Evolutionary conservation across 2,888 invertebrate genomes (phyloP).

Genomic region (Branchinecta sandiegonensis): DNA sequence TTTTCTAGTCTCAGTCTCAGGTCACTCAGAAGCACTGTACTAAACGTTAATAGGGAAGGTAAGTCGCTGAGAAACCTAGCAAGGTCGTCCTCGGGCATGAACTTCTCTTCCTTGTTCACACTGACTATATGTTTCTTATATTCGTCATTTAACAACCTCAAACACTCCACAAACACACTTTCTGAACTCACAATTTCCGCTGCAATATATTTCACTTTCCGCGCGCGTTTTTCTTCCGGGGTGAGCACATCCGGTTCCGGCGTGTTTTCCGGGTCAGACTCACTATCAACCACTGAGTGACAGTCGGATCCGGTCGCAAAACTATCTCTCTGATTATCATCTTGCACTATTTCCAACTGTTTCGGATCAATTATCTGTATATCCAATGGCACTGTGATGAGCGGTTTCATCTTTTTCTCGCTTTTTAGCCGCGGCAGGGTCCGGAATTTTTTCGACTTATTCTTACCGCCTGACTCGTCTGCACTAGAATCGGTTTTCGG

Average conservation of each 20-base stretch:
- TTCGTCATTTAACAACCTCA: slow-evolving; percentile 40
- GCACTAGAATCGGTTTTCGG: background rate
- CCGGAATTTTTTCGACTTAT: slow-evolving; percentile 7
- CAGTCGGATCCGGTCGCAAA: slow-evolving; percentile 17
- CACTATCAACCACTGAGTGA: slow-evolving; percentile 25
- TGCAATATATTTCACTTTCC: slow-evolving; percentile 39
- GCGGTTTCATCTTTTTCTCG: background rate
- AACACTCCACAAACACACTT: slow-evolving; percentile 41
- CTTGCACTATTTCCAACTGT: slow-evolving; percentile 21
- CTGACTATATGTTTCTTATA: slow-evolving; percentile 36
- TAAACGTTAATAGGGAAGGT: slow-evolving; percentile 40
- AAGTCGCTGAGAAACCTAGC: slow-evolving; percentile 39
- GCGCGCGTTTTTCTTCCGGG: slow-evolving; percentile 28
- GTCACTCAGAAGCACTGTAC: slow-evolving; percentile 40
- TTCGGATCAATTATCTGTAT: background rate
- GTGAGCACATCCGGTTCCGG: slow-evolving; percentile 21
- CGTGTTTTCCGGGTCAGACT: slow-evolving; percentile 25
- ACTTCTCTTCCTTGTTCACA: slow-evolving; percentile 31
- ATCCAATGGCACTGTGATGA: background rate
- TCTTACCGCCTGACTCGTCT: slow-evolving; percentile 6
- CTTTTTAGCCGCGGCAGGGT: background rate
- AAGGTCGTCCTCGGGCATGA: slow-evolving; percentile 35
- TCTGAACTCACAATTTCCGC: slow-evolving; percentile 43
- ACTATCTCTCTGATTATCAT: slow-evolving; percentile 25
- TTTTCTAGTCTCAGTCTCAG: slow-evolving; percentile 37